Evolutionary conservation across 2,113 vertebrate species (phyloP), one percentile per base, ranked within the genome.

Genomic region (Nothoprocta pentlandii): DNA sequence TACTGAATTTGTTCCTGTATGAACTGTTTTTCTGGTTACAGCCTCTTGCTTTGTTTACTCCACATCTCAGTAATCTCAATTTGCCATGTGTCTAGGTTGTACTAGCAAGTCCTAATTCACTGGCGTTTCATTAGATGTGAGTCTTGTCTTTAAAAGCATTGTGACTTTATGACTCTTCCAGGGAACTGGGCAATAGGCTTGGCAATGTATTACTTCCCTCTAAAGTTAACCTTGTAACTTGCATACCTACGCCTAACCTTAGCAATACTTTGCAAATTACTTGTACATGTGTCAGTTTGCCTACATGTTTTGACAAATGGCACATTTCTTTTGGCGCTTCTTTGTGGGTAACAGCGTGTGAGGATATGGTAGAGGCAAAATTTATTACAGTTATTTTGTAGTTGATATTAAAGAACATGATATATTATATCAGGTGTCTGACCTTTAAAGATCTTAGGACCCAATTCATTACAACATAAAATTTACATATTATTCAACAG

Each of bases 391-490:
- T 98, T 98, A 98, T 98, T 98, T 98, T 98, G 98, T 97, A 98
- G 98, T 98, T 98, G 98, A 98, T 98, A 98, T 98, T 98, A 98
- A 98, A 98, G 97, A 97, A 97, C 97, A 98, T 98, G 98, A 98
- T 98, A 97, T 98, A 98, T 98, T 98, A 97, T 97, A 98, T 98
- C 98, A 98, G 98, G 98, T 98, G 97, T 95, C 97, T 98, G 98
- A 98, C 98, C 98, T 98, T 98, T 98, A 98, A 98, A 98, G 97
- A 98, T 98, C 98, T 98, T 97, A 98, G 97, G 98, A 98, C 98
- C 98, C 98, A 98, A 98, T 98, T 98, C 98, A 98, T 98, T 98
- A 98, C 97, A 98, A 97, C 97, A 98, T 98, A 98, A 98, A 98
- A 98, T 98, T 98, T 98, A 98, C 98, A 98, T 98, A 98, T 98